These are phyloP conservation scores for Pachliopta kotzebuea DNA, from an alignment of 2,888 invertebrate genomes.

Conservation along the genomic window DNA sequence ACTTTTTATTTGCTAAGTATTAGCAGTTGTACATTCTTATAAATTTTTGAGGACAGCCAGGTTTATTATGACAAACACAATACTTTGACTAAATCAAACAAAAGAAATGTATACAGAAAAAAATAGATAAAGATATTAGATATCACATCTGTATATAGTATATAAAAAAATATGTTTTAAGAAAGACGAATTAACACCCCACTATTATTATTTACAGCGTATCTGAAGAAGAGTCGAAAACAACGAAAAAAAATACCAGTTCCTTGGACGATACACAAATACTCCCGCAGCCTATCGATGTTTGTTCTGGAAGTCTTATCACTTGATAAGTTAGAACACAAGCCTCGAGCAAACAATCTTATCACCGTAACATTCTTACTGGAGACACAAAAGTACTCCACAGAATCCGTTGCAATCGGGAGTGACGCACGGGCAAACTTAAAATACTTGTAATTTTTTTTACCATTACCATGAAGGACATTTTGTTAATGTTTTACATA, in stretches of 20 bases:
- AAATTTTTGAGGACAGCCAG: slow-evolving; percentile 16
- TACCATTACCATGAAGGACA: slow-evolving; percentile 29
- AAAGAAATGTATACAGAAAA: slow-evolving; percentile 4
- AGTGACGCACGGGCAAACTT: slow-evolving; percentile 53
- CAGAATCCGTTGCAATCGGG: slow-evolving; percentile 56
- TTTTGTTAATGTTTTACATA: slow-evolving; percentile 31
- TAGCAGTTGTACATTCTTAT: slow-evolving; percentile 9
- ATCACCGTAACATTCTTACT: slow-evolving; percentile 72
- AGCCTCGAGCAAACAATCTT: slow-evolving; percentile 72
- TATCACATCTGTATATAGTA: not conserved
- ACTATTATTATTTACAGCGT: slow-evolving; percentile 58
- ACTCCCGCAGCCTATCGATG: slow-evolving; percentile 70
- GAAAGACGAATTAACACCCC: not conserved
- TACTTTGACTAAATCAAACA: slow-evolving; percentile 24
- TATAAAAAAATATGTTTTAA: not conserved
- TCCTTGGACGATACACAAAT: slow-evolving; percentile 73
- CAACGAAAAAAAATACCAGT: slow-evolving; percentile 65
- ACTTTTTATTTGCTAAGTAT: not conserved
- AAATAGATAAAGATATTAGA: not conserved
- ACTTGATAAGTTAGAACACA: slow-evolving; percentile 78
- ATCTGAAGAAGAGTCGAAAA: slow-evolving; percentile 50
- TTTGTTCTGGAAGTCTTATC: slow-evolving; percentile 73
- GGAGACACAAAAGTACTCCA: slow-evolving; percentile 55
- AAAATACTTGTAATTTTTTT: slow-evolving; percentile 32
- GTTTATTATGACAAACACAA: slow-evolving; percentile 15